These are phyloP conservation scores for Stomatorhinus ivindoensis DNA, from an alignment of 2,113 vertebrate genomes.

Conservation along the genomic window DNA sequence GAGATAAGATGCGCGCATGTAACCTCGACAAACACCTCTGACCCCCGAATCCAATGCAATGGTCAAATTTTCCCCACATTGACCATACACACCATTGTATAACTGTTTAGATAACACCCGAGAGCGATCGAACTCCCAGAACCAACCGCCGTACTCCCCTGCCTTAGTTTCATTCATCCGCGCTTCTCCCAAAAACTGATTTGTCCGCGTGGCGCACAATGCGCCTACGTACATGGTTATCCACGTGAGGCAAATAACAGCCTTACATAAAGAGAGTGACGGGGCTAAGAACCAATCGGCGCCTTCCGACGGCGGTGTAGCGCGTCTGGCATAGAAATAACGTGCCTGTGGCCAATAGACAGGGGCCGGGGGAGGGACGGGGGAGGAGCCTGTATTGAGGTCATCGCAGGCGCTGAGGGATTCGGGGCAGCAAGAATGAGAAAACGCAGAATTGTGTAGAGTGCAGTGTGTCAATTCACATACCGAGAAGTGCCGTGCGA, in stretches of 20 bases:
- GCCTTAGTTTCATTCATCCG: slow-evolving; percentile 41
- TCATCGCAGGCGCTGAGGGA: slow-evolving; percentile 37
- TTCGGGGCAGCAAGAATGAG: slow-evolving; percentile 31
- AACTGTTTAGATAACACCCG: slow-evolving; percentile 65
- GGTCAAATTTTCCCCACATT: slow-evolving; percentile 23
- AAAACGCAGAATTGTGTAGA: neutral
- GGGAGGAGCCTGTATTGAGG: slow-evolving; percentile 44
- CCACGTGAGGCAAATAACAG: slow-evolving; percentile 73
- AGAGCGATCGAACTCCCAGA: slow-evolving; percentile 30
- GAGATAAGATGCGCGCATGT: neutral
- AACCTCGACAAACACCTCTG: neutral
- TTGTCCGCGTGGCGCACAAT: slow-evolving; percentile 39
- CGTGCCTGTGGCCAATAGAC: slow-evolving; percentile 40
- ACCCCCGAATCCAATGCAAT: neutral
- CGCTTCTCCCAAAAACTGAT: slow-evolving; percentile 39
- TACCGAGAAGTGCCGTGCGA: fast-evolving
- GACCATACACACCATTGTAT: slow-evolving; percentile 43
- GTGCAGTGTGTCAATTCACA: slow-evolving; percentile 26
- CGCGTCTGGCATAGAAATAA: slow-evolving; percentile 4
- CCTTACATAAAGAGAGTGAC: slow-evolving; percentile 75
- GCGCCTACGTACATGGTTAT: slow-evolving; percentile 56
- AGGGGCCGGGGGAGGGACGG: neutral
- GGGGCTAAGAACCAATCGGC: slow-evolving; percentile 27
- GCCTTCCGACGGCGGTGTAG: neutral
- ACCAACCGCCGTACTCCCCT: slow-evolving; percentile 43